Evolutionary conservation across 1,140 invertebrate species (phyloP).

Genomic region (Rhagoletis zephyria): DNA sequence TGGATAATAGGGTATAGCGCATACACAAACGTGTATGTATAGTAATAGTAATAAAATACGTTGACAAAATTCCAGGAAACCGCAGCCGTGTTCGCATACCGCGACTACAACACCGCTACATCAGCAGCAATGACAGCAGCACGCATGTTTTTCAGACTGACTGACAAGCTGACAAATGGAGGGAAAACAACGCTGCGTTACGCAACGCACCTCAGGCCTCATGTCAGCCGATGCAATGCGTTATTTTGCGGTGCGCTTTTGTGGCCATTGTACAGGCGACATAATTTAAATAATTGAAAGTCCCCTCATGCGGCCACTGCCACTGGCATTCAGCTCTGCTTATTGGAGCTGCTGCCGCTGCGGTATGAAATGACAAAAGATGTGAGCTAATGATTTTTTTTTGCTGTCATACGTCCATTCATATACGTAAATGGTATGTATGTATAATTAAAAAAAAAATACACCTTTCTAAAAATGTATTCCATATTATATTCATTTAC

Average conservation of each 20-base stretch:
- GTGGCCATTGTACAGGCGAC: conserved; percentile 71
- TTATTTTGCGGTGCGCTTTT: conserved; percentile 59
- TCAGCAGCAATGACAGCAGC: no score
- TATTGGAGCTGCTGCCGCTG: no score
- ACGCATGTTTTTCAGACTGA: conserved; percentile 53
- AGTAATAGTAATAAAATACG: conserved; percentile 32
- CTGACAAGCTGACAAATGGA: conserved; percentile 55
- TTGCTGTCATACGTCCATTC: no score
- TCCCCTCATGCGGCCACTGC: no score
- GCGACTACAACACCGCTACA: conserved; percentile 56
- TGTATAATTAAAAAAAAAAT: no score
- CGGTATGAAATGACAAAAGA: no score
- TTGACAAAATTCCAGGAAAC: conserved; percentile 65
- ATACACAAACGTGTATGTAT: background rate
- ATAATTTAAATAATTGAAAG: conserved; percentile 73
- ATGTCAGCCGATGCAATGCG: background rate
- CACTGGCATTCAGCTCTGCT: no score
- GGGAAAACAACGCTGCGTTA: background rate
- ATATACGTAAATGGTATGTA: no score
- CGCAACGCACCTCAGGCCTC: no score
- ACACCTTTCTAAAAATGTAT: no score
- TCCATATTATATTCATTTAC: no score
- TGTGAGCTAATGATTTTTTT: no score
- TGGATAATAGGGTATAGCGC: background rate
- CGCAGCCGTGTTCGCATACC: conserved; percentile 41